Evolutionary conservation across 2,888 invertebrate genomes (phyloP).

Genomic region (Nemapogon koenigi): DNA sequence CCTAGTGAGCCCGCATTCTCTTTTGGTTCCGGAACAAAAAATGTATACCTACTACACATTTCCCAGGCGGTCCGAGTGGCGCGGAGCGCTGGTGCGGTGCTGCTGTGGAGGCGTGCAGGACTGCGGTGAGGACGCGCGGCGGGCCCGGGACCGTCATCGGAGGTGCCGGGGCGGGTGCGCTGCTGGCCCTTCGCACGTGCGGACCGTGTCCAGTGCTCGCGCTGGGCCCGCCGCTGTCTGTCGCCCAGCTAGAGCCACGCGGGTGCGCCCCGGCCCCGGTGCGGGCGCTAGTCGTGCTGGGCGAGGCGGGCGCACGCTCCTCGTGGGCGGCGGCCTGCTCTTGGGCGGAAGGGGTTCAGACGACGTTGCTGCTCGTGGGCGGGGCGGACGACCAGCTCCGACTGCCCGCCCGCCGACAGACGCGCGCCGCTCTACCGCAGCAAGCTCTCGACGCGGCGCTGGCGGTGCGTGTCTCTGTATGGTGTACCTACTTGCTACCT

Average conservation of each 20-base stretch:
- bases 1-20: no score
- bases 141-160: conserved; percentile 27
- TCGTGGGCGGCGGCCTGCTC: conserved; percentile 67
- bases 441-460: conserved; percentile 69
- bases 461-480: conserved; percentile 33
- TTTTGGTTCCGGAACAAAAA: no score
- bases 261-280: conserved; percentile 50
- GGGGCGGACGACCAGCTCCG: conserved; percentile 73
- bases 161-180: conserved; percentile 27
- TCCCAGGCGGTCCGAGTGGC: conserved; percentile 18
- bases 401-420: conserved; percentile 64
- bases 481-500: conserved; percentile 1
- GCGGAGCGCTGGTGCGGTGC: conserved; percentile 32
- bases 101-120: conserved; percentile 25
- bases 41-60: conserved; percentile 1
- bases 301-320: conserved; percentile 69
- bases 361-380: conserved; percentile 69
- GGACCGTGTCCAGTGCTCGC: conserved; percentile 53
- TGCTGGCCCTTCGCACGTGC: conserved; percentile 20
- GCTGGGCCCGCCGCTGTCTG: conserved; percentile 71
- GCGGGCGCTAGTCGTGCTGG: conserved; percentile 53
- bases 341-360: conserved; percentile 54
- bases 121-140: conserved; percentile 17
- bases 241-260: conserved; percentile 68
- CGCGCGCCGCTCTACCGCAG: conserved; percentile 70